phyloP scores from a whole-genome alignment of 53 echinoderm and acorn worm species.

The Crossaster papposus region DNA sequence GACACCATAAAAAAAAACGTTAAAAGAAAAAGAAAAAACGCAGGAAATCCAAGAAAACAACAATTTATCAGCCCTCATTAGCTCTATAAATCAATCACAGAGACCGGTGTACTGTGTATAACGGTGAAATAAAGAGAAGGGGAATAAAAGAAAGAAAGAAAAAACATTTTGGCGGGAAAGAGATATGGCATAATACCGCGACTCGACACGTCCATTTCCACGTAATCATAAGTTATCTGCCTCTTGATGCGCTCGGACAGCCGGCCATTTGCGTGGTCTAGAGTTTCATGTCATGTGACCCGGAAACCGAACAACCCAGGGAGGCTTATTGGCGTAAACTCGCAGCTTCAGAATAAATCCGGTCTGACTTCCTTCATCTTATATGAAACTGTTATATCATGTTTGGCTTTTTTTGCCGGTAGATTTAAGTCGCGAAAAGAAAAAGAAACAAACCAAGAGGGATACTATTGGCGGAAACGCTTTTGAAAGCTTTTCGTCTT shows the following conservation, averaged over 20 bases:
- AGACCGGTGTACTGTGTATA: not conserved
- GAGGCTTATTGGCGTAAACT: conserved; percentile 46
- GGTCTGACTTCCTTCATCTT: conserved; percentile 16
- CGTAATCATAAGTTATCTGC: conserved; percentile 57
- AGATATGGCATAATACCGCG: conserved; percentile 56
- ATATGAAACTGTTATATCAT: conserved; percentile 33
- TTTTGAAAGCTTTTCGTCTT: conserved; percentile 48
- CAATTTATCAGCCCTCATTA: conserved; percentile 53
- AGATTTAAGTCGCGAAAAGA: not conserved
- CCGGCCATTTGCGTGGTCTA: conserved; percentile 35
- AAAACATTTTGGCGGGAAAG: conserved; percentile 48
- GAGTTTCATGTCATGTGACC: conserved; percentile 40
- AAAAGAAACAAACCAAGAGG: conserved; percentile 4
- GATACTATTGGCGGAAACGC: conserved; percentile 23
- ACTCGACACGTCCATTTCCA: conserved; percentile 59
- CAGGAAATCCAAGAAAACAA: conserved; percentile 55
- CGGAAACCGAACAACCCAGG: conserved; percentile 37
- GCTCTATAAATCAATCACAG: conserved; percentile 34
- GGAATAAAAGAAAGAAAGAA: not conserved
- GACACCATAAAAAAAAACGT: conserved; percentile 46
- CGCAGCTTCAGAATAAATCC: conserved; percentile 23
- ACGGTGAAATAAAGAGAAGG: not conserved
- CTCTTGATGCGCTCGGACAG: conserved; percentile 43
- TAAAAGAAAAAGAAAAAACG: too few relatives aligned
- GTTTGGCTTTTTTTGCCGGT: not conserved